Evolutionary conservation across 1,140 invertebrate genomes (phyloP).

Genomic region (Drosophila kohkoa): DNA sequence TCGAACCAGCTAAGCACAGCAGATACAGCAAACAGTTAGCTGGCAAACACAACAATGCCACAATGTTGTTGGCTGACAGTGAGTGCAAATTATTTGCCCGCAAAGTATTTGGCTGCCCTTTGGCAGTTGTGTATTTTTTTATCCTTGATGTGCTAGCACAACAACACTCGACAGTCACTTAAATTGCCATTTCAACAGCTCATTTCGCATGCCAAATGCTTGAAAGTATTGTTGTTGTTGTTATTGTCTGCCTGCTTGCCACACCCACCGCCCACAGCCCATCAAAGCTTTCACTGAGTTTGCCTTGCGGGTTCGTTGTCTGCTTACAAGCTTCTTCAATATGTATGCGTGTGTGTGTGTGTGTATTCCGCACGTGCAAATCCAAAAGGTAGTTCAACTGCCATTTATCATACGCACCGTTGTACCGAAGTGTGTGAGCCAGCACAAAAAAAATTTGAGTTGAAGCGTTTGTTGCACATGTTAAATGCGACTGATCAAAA

Average conservation of each 20-base stretch:
- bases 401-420: slow-evolving; percentile 80
- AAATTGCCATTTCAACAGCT: slow-evolving; percentile 81
- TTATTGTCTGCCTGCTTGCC: not conserved
- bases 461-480: slow-evolving; percentile 58
- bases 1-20: too few relatives aligned
- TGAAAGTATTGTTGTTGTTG: slow-evolving; percentile 27
- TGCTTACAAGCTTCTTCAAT: slow-evolving; percentile 19
- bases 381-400: slow-evolving; percentile 75
- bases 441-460: slow-evolving; percentile 39
- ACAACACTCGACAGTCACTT: slow-evolving; percentile 72
- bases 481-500: slow-evolving; percentile 55
- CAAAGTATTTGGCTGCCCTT: slow-evolving; percentile 51
- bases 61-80: slow-evolving; percentile 24
- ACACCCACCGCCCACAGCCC: not conserved
- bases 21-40: slow-evolving; percentile 16
- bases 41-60: too few relatives aligned
- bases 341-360: slow-evolving; percentile 20
- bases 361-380: slow-evolving; percentile 64
- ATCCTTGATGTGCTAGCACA: not conserved
- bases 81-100: slow-evolving; percentile 54
- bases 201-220: slow-evolving; percentile 65
- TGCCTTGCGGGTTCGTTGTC: slow-evolving; percentile 57
- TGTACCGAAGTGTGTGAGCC: slow-evolving; percentile 45
- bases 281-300: slow-evolving; percentile 14
- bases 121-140: slow-evolving; percentile 28